phyloP scores from a whole-genome alignment of 2,113 vertebrate species.

The Ceuthmochares aereus region DNA sequence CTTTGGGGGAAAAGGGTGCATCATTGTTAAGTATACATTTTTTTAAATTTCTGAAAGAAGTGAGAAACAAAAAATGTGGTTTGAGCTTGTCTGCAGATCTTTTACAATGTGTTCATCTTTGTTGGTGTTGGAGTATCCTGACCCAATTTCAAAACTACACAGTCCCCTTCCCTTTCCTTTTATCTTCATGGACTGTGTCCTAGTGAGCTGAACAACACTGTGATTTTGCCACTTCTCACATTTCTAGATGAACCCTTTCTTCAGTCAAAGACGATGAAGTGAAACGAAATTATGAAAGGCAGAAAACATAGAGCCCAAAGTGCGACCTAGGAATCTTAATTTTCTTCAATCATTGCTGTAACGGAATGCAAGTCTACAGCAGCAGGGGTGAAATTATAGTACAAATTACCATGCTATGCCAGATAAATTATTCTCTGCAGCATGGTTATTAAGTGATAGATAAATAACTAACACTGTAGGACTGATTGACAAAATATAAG shows the following conservation, averaged over 20 bases:
- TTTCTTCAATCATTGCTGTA: conserved; percentile 80
- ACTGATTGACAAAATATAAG: conserved; percentile 83
- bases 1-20: neutral
- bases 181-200: neutral
- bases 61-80: neutral
- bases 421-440: conserved; percentile 82
- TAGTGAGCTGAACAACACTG: conserved; percentile 16
- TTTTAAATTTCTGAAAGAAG: neutral
- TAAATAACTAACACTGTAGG: conserved; percentile 83
- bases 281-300: conserved; percentile 75
- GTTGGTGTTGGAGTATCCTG: neutral
- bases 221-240: conserved; percentile 13
- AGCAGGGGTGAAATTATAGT: conserved; percentile 81
- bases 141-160: neutral
- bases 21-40: neutral
- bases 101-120: neutral
- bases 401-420: conserved; percentile 83
- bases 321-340: conserved; percentile 82
- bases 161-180: neutral
- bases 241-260: conserved; percentile 63
- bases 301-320: conserved; percentile 73
- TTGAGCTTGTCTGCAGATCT: neutral
- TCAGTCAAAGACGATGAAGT: conserved; percentile 62
- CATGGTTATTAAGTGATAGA: conserved; percentile 82
- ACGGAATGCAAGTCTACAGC: conserved; percentile 77